phyloP scores from a whole-genome alignment of 2,113 vertebrate genomes.

The Ophiodon elongatus region DNA sequence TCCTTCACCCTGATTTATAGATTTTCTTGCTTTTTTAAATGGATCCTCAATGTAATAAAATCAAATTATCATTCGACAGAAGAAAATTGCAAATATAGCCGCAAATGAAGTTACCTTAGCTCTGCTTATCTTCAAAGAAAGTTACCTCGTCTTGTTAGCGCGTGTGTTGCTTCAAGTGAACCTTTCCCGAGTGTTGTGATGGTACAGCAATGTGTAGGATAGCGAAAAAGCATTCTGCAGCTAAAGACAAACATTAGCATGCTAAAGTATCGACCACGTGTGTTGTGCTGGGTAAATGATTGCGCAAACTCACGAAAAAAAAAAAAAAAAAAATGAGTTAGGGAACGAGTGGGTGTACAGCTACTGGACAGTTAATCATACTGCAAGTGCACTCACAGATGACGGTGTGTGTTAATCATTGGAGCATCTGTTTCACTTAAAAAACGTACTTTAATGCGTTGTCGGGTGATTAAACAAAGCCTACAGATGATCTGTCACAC shows the following conservation, averaged over 20 bases:
- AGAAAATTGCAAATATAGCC: background rate
- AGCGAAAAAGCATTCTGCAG: background rate
- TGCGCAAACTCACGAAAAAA: background rate
- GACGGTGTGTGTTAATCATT: slow-evolving; percentile 36
- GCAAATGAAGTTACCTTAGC: background rate
- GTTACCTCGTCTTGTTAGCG: background rate
- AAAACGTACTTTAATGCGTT: slow-evolving; percentile 44
- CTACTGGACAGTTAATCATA: slow-evolving; percentile 4
- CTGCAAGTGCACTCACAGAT: background rate
- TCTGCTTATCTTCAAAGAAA: no score
- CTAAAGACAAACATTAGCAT: background rate
- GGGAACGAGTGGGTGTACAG: background rate
- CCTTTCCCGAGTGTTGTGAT: background rate
- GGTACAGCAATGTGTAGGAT: background rate
- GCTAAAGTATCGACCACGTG: background rate
- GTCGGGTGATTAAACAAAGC: slow-evolving; percentile 58
- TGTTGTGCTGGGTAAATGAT: background rate
- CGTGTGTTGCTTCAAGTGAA: background rate
- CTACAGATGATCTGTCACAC: slow-evolving; percentile 66
- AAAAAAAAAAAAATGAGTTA: no score
- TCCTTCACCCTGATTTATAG: no score
- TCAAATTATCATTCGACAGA: background rate
- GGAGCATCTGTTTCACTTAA: slow-evolving; percentile 52
- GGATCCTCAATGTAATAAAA: background rate
- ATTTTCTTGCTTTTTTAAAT: background rate